phyloP scores from a whole-genome alignment of 2,888 invertebrate species.

The Plusia festucae region DNA sequence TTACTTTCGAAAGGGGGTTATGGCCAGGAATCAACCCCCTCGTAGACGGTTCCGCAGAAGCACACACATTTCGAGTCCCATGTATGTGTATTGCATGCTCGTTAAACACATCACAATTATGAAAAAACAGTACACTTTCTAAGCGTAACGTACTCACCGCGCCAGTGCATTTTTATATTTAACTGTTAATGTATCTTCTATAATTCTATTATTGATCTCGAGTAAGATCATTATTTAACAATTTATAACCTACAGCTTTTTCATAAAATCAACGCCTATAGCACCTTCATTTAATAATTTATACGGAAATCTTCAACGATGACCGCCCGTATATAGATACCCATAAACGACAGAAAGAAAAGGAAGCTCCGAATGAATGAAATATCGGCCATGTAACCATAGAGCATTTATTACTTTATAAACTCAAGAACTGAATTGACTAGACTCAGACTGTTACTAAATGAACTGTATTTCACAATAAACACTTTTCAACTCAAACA shows the following conservation, averaged over 20 bases:
- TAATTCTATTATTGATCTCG: conserved; percentile 99
- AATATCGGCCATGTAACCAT: conserved; percentile 80
- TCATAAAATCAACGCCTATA: conserved; percentile 88
- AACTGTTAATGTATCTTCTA: conserved; percentile 98
- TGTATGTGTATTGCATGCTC: conserved; percentile 60
- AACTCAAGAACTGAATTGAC: conserved; percentile 36
- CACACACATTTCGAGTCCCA: conserved; percentile 54
- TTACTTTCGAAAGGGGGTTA: conserved; percentile 82
- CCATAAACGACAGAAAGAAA: conserved; percentile 84
- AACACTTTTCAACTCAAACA: neutral
- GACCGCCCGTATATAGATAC: conserved; percentile 84
- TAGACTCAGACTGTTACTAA: too few species aligned
- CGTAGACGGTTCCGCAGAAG: conserved; percentile 57
- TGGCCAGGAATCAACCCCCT: conserved; percentile 68
- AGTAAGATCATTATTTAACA: conserved; percentile 96
- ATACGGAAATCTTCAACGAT: conserved; percentile 83
- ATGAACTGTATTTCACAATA: neutral
- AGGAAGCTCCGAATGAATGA: conserved; percentile 83
- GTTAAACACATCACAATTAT: conserved; percentile 71
- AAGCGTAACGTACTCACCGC: conserved; percentile 94
- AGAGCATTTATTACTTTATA: conserved; percentile 60
- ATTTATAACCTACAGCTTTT: conserved; percentile 88
- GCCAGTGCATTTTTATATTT: conserved; percentile 99
- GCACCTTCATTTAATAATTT: conserved; percentile 89
- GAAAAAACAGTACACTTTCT: conserved; percentile 87